phyloP scores from a whole-genome alignment of 2,113 vertebrate species.

The Pomatorhinus ruficollis region DNA sequence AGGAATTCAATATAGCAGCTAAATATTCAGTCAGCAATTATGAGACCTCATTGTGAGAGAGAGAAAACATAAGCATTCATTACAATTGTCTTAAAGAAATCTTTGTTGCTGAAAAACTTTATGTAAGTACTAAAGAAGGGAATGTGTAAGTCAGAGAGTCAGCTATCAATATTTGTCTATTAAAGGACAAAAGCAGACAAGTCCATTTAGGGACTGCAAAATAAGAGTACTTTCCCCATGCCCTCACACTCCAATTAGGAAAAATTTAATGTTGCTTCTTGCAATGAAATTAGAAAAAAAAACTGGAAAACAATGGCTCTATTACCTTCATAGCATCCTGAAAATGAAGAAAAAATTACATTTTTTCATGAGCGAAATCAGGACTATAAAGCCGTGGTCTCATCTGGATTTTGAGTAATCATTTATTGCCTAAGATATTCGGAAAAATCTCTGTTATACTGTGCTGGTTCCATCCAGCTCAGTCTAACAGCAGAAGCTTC shows the following conservation, averaged over 20 bases:
- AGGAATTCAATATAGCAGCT: background rate
- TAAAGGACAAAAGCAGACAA: background rate
- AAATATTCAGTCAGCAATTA: background rate
- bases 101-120: slow-evolving; percentile 39
- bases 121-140: slow-evolving; percentile 44
- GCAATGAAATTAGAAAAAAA: background rate
- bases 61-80: background rate
- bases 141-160: slow-evolving; percentile 23
- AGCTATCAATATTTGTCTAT: slow-evolving; percentile 32
- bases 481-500: background rate
- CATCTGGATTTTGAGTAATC: background rate
- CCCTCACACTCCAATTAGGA: rapidly evolving
- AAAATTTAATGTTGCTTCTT: background rate
- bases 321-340: background rate
- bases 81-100: slow-evolving; percentile 58
- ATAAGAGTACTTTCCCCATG: rapidly evolving
- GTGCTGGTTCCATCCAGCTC: background rate
- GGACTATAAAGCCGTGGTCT: background rate
- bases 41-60: background rate
- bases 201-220: background rate
- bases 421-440: background rate
- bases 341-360: background rate
- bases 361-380: background rate
- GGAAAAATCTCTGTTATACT: background rate
- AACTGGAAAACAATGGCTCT: background rate